Evolutionary conservation across 2,797 vertebrate species (phyloP).

Genomic region (Enteromius argenteus): DNA sequence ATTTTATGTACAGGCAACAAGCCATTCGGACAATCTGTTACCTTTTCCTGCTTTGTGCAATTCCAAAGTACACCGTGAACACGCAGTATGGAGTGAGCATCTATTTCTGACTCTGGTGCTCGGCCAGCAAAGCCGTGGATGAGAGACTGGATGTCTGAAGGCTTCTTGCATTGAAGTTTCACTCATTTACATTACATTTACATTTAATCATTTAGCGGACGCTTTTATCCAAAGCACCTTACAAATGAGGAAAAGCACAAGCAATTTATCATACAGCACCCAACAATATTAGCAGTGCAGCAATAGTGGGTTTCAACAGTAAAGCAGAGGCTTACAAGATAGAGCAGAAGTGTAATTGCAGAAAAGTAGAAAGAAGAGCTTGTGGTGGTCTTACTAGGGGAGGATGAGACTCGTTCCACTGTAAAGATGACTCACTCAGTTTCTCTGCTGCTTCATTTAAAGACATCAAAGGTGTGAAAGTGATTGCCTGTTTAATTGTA

Average conservation of each 20-base stretch:
- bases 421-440: not conserved
- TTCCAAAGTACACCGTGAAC: constrained; percentile 45
- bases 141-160: constrained; percentile 42
- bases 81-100: constrained; percentile 42
- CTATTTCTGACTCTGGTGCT: constrained; percentile 41
- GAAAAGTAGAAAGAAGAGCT: not conserved
- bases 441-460: constrained; percentile 2
- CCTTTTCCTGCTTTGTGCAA: constrained; percentile 45
- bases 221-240: constrained; percentile 33
- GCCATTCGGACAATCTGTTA: constrained; percentile 42
- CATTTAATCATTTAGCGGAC: constrained; percentile 42
- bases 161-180: constrained; percentile 38
- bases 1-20: constrained; percentile 39
- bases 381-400: not conserved
- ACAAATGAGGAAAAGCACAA: constrained; percentile 34
- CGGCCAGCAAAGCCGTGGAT: constrained; percentile 14
- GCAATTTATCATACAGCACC: constrained; percentile 31
- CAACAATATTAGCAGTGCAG: constrained; percentile 28
- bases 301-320: constrained; percentile 16
- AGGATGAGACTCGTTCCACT: constrained; percentile 7
- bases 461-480: not conserved
- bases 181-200: constrained; percentile 48
- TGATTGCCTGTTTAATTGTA: not conserved
- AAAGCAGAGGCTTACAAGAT: constrained; percentile 1
- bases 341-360: constrained; percentile 5